phyloP scores from a whole-genome alignment of 2,797 vertebrate genomes.

The Mormyrus proboscirostris region DNA sequence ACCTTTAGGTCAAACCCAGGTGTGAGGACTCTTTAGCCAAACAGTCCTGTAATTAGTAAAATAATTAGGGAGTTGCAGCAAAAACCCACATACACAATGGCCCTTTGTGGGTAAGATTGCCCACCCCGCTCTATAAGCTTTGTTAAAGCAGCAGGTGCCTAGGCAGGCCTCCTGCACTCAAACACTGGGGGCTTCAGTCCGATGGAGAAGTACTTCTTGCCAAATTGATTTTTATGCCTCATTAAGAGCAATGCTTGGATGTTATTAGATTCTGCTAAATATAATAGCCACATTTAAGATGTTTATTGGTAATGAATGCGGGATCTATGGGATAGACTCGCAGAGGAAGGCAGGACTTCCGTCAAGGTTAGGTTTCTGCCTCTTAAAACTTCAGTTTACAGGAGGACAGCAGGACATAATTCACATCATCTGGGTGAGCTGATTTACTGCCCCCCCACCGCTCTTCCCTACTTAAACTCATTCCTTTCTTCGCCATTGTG shows the following conservation, averaged over 20 bases:
- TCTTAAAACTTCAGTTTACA: conserved; percentile 51
- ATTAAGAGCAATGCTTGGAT: conserved; percentile 58
- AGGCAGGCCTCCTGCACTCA: neutral
- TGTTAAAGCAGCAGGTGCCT: conserved; percentile 37
- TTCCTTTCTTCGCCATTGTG: neutral
- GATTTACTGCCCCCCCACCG: conserved; percentile 44
- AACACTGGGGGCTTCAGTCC: conserved; percentile 38
- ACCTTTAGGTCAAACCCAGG: neutral
- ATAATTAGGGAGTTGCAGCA: neutral
- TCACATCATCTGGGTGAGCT: conserved; percentile 44
- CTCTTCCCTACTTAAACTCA: conserved; percentile 16
- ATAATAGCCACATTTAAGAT: conserved; percentile 58
- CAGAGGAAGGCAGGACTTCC: conserved; percentile 32
- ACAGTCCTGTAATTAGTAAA: neutral
- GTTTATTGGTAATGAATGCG: conserved; percentile 64
- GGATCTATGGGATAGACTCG: conserved; percentile 56
- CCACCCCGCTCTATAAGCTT: neutral
- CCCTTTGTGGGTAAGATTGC: neutral
- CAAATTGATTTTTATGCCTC: conserved; percentile 66
- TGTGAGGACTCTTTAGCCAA: neutral
- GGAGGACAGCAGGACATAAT: conserved; percentile 48
- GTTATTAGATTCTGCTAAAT: conserved; percentile 66
- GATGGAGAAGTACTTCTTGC: conserved; percentile 44
- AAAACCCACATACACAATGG: neutral
- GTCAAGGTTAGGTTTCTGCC: conserved; percentile 36